Percentiles rank a stretch among this genome's conserved stretches.
Conservation (phyloP, 2,113 vertebrate species). For the Collichthys lucidus region DNA sequence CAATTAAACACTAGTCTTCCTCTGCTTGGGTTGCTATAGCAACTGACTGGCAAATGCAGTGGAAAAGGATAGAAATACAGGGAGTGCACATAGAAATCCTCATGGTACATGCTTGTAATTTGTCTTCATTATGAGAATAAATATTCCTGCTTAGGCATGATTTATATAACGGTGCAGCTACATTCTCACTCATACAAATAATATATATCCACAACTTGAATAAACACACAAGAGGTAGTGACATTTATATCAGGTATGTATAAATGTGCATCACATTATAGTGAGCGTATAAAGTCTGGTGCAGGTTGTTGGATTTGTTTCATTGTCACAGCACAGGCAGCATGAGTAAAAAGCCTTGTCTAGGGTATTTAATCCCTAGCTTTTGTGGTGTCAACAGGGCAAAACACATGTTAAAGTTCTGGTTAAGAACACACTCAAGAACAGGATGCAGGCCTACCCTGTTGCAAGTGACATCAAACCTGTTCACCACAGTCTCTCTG, state of each 20-base stretch:
- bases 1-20: conserved; percentile 97
- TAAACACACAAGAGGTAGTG: background rate
- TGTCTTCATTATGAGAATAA: conserved; percentile 40
- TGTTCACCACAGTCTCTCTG: too few species aligned
- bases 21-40: conserved; percentile 87
- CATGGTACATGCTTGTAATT: conserved; percentile 38
- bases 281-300: background rate
- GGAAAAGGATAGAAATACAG: conserved; percentile 86
- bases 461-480: too few species aligned
- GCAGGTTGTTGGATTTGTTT: background rate
- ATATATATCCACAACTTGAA: conserved; percentile 7
- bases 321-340: background rate
- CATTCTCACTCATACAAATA: background rate
- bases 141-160: conserved; percentile 15
- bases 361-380: background rate
- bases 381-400: background rate
- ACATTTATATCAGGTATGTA: background rate
- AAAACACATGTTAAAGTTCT: background rate
- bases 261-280: background rate
- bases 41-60: conserved; percentile 88
- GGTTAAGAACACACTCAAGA: background rate
- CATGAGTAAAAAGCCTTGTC: background rate
- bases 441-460: too few species aligned
- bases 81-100: conserved; percentile 58
- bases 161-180: background rate